Evolutionary conservation across 2,888 invertebrate genomes (phyloP), one percentile per base, ranked within the genome.

Genomic region (Isoperla grammatica): DNA sequence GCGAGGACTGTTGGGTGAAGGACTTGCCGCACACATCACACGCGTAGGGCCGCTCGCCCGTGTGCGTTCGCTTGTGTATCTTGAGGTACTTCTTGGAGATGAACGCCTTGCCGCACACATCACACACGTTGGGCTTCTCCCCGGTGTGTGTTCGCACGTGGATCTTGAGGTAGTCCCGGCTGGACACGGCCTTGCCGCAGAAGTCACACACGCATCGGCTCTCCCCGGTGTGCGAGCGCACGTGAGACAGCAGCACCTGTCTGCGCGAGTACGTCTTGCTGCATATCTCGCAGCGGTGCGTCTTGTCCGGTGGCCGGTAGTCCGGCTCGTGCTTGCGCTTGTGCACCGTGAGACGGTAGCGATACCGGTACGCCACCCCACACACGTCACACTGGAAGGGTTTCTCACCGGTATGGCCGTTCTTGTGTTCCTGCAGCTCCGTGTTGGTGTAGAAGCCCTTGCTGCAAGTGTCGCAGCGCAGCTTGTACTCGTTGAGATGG

Each of bases 61-160:
- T 68, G 65, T 72, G 72, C 17, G 71, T 71, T 11, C 70, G 58
- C 46, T 71, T 69, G 66, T 72, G 72, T 5, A 71, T 69, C 57
- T 71, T 71, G 15, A 63, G 48, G 43, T 63, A 61, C 35, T 61
- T 63, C 29, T 63, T 63, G 2, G 61, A 61, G 57, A 71, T 73
- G 17, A 76, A 76, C 1, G 70, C 69, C 56, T 76, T 77, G 0
- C 72, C 73, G 65, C 77, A 77, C 1, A 71, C 64, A 69, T 78
- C 78, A 75, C 83, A 83, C 1, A 80, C 77, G 67, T 82, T 78
- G 1, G 83, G 82, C 71, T 83, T 83, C 72, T 81, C 80, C 0
- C 82, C 82, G 1, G 81, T 80, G 69, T 83, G 83, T 53, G 82
- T 82, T 39, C 82, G 73, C 63, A 81, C 76, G 69, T 83, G 83